Conservation (phyloP, 2,113 vertebrate genomes). For the Dasypus novemcinctus region DNA sequence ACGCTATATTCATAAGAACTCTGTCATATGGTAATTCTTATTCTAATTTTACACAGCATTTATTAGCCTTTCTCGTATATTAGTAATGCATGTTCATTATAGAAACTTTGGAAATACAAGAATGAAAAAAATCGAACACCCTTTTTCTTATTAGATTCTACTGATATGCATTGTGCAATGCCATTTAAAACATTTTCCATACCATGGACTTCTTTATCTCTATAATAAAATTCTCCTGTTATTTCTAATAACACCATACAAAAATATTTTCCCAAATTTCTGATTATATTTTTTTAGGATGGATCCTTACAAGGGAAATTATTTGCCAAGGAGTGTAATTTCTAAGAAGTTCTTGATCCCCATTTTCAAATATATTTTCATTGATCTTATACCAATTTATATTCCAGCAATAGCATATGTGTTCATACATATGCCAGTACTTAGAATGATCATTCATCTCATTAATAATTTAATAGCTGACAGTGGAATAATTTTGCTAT, state of each 20-base stretch:
- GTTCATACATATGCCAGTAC: not conserved
- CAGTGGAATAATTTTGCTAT: not conserved
- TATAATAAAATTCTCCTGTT: not conserved
- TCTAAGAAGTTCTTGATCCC: not conserved
- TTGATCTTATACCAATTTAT: not conserved
- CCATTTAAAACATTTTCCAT: conserved; percentile 10
- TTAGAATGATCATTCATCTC: not conserved
- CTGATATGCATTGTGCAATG: not conserved
- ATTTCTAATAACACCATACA: not conserved
- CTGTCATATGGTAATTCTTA: not conserved
- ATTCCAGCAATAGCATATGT: not conserved
- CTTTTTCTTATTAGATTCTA: not conserved
- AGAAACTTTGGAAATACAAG: not conserved
- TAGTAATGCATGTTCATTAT: not conserved
- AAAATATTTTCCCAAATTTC: not conserved
- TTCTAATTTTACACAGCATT: not conserved
- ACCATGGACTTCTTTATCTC: not conserved
- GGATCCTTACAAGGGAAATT: not conserved
- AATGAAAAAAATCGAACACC: not conserved
- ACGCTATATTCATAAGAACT: not conserved
- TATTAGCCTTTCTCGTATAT: not conserved
- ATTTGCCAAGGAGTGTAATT: not conserved
- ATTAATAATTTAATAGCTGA: not conserved
- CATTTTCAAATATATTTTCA: not conserved
- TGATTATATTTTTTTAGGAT: not conserved